Evolutionary conservation across 2,113 vertebrate species (phyloP), one percentile per base, ranked within the genome.

Genomic region (Lycaon pictus): DNA sequence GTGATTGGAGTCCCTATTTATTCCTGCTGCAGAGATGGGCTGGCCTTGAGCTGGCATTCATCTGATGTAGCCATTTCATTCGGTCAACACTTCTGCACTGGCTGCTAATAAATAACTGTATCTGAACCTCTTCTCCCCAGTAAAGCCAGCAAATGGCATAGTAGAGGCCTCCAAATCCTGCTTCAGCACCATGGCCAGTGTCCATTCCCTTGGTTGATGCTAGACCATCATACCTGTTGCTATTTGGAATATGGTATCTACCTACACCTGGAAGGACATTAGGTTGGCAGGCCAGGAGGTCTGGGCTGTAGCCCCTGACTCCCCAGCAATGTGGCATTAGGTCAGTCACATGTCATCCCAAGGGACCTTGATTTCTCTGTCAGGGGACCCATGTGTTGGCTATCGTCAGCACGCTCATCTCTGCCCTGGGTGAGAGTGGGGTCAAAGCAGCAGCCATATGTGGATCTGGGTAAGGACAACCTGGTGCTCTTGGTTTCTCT

Each of bases 161-260:
- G 23, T 27, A 27, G 53, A 53, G 51, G 23, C 69, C n/a, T 17
- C 5, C 15, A 19, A 25, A 15, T 79, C 15, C 56, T 83, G 35
- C 63, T 92, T 95, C 86, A 93, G 69, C 82, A 76, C 22, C 48
- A 23, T 81, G 65, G 87, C 84, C 35, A 76, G 76, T 85, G 90
- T 22, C 29, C 37, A 1, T 58, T 20, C 85, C 55, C 19, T 90
- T 22, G 27, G 60, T 25, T 86, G 32, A 29, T 65, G 13, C 20
- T 93, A 35, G 62, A 62, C 83, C 10, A 1, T 74, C 29, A 1
- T 4, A 7, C 12, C 80, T 91, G 5, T 72, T 32, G 90, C 62
- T 95, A 27, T 90, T 94, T 79, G 69, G n/a, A 86, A 15, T 77
- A 19, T 83, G 72, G n/a, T 82, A 20, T 56, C 32, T 53, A 51